Percentiles rank a stretch among this genome's conserved stretches.
phyloP scores from a whole-genome alignment of 23 tunicate species.

The Botrylloides violaceus region DNA sequence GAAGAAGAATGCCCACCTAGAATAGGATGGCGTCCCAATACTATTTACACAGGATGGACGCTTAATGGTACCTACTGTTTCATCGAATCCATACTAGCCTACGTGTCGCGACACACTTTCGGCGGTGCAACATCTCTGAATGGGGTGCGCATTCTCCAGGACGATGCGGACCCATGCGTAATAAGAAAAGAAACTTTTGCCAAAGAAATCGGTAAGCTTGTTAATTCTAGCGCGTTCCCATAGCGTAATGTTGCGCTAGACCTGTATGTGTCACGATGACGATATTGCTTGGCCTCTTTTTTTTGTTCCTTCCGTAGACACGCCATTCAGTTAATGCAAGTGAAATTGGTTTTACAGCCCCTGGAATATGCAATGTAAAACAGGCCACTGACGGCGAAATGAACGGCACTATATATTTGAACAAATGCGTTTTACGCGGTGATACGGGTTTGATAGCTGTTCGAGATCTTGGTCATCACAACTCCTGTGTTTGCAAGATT shows the following conservation, averaged over 20 bases:
- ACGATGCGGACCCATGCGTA: slow-evolving; percentile 1
- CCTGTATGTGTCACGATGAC: too few relatives aligned
- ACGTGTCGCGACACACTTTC: neutral
- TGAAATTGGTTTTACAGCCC: neutral
- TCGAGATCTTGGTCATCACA: neutral
- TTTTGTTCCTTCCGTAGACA: too few relatives aligned
- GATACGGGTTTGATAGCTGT: neutral
- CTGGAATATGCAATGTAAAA: neutral
- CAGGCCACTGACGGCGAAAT: neutral
- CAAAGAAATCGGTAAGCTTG: neutral
- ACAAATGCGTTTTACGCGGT: slow-evolving; percentile 4
- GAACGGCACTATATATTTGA: slow-evolving; percentile 3
- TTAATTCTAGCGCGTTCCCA: neutral
- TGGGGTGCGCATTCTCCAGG: slow-evolving; percentile 10
- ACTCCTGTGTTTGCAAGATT: slow-evolving; percentile 14
- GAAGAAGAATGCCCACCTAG: slow-evolving; percentile 33
- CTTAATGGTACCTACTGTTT: slow-evolving; percentile 47
- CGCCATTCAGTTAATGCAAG: too few relatives aligned
- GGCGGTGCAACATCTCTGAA: slow-evolving; percentile 24
- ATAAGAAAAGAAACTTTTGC: neutral
- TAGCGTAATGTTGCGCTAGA: too few relatives aligned
- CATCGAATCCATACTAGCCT: slow-evolving; percentile 2
- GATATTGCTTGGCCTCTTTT: too few relatives aligned
- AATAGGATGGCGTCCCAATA: neutral
- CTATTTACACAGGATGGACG: slow-evolving; percentile 57